Conservation (phyloP, 2,888 invertebrate genomes). For the Lasius fuliginosus region DNA sequence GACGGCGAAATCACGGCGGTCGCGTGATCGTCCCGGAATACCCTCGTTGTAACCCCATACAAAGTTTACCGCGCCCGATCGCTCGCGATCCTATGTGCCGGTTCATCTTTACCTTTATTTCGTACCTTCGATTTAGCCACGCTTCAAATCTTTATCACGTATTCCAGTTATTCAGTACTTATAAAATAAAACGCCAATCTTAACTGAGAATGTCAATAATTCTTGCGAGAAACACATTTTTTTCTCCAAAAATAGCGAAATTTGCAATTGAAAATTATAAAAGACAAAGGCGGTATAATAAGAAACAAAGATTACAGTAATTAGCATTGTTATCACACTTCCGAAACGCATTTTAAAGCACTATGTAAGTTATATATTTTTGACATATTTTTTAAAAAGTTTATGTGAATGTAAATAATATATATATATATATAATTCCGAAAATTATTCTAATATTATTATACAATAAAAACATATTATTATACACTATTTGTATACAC, state of each 20-base stretch:
- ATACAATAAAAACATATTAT: too few species aligned
- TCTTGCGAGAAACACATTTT: constrained; percentile 1
- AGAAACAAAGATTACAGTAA: constrained; percentile 1
- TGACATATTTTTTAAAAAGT: not conserved
- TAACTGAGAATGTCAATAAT: not conserved
- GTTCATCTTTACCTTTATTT: not conserved
- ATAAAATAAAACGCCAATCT: not conserved
- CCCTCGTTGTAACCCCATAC: constrained; percentile 26
- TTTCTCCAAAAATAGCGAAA: not conserved
- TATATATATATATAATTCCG: too few species aligned
- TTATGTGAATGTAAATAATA: not conserved
- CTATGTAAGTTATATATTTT: not conserved
- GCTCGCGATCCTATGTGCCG: constrained; percentile 23
- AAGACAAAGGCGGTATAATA: not conserved
- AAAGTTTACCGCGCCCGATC: constrained; percentile 25
- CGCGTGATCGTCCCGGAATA: constrained; percentile 46
- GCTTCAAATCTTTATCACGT: not conserved
- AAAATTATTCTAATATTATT: not conserved
- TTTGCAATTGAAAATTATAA: not conserved
- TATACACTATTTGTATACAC: not conserved
- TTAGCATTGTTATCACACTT: constrained; percentile 26
- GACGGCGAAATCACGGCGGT: constrained; percentile 27
- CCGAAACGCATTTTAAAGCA: constrained; percentile 22
- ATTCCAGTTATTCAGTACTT: not conserved
- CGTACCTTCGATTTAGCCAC: not conserved